Evolutionary conservation across 2,113 vertebrate genomes (phyloP), one percentile per base, ranked within the genome.

Genomic region (Oceanites oceanicus): DNA sequence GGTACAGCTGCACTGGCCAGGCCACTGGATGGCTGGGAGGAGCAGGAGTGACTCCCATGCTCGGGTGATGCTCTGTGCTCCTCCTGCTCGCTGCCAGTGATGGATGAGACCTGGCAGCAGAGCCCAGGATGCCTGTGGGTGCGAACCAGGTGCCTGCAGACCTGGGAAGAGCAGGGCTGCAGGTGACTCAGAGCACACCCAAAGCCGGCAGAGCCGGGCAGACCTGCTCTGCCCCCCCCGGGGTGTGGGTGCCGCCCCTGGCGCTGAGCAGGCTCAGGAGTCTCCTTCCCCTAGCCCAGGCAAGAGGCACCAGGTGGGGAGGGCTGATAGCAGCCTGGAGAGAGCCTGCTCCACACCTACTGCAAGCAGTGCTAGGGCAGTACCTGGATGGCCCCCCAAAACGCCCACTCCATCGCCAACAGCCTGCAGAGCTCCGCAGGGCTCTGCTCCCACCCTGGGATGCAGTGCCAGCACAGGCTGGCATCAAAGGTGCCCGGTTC

Each of bases 191-290:
- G 71, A 82, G 90, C 95, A 29, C 59, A 0, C 73, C 61, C 87
- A 84, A 42, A 97, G 92, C 95, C 34, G 49, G 94, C 66, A 76
- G 74, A 96, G 95, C 96, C 73, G 84, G 96, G 95, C 68, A 90
- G 87, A 96, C 96, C 91, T 93, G 96, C 90, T 96, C 78, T 38
- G 85, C 50, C 15, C 76, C 76, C 61, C 26, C 36, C 13, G 5
- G 45, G 86, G 7, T 38, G 16, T 3, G 66, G 93, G 77, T 62
- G 87, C 82, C 5, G n/a, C 66, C 76, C 68, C 61, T 44, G 52
- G 61, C 49, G 73, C 75, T 91, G 29, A 63, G 80, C 59, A 63
- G 72, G 30, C 49, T 76, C 36, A 6, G 58, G 40, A 52, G 8
- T 76, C 32, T 26, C 21, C 40, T 87, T 89, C 22, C 68, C 58